Percentiles rank a stretch among this genome's conserved stretches.
Evolutionary conservation across 92 coral and sea anemone species (phyloP).

Genomic region (Epizoanthus rinbou): DNA sequence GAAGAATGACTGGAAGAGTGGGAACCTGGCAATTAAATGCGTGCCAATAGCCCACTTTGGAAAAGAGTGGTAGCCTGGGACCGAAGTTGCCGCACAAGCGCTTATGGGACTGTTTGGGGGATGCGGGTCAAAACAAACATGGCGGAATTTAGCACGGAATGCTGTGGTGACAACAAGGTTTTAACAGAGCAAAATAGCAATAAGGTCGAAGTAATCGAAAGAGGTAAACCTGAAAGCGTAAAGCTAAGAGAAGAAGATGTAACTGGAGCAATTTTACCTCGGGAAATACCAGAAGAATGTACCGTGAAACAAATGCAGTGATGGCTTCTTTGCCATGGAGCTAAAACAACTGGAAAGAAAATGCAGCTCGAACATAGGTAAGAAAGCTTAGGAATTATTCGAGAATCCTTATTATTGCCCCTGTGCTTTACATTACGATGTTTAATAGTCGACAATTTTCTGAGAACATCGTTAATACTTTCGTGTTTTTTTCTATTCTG

Average conservation of each 20-base stretch:
- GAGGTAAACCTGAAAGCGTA: slow-evolving; percentile 22
- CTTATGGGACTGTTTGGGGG: slow-evolving; percentile 35
- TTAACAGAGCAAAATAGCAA: no score
- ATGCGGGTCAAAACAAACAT: slow-evolving; percentile 11
- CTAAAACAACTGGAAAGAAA: slow-evolving; percentile 51
- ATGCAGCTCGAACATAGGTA: slow-evolving; percentile 50
- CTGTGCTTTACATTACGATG: no score
- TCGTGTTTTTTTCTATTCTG: neutral
- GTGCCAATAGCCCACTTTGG: no score
- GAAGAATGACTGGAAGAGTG: no score
- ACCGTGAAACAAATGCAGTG: slow-evolving; percentile 52
- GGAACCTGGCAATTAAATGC: no score
- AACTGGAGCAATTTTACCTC: slow-evolving; percentile 30
- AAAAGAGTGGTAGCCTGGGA: slow-evolving; percentile 25
- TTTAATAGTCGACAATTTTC: neutral
- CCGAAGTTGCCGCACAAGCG: slow-evolving; percentile 8
- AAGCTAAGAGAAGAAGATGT: slow-evolving; percentile 39
- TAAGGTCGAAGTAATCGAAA: neutral
- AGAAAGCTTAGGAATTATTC: neutral
- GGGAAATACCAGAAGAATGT: slow-evolving; percentile 43
- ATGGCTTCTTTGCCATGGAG: slow-evolving; percentile 59
- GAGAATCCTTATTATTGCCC: neutral
- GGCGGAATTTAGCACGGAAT: slow-evolving; percentile 16
- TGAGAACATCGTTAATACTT: neutral
- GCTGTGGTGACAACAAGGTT: neutral